A percentile compares a stretch with the other conserved stretches of the same genome.
Evolutionary conservation across 1,140 invertebrate species (phyloP).

Genomic region (Choristoneura fumiferana): DNA sequence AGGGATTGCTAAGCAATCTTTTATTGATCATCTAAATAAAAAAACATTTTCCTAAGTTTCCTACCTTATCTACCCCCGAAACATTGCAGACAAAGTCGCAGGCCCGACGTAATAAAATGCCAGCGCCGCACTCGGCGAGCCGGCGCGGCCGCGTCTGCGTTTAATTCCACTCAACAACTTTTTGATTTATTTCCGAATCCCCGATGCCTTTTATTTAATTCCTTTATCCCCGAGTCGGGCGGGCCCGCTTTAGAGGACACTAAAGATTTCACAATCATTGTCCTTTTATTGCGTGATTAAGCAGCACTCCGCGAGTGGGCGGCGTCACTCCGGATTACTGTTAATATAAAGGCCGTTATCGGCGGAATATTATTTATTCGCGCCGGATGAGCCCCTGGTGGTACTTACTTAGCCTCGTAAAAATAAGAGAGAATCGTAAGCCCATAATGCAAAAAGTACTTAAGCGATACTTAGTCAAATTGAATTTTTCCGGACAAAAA

Average conservation of each 20-base stretch:
- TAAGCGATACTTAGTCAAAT: constrained; percentile 54
- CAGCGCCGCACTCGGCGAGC: no score
- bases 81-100: no score
- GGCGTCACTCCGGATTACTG: constrained; percentile 16
- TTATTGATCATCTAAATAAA: no score
- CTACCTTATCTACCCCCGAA: no score
- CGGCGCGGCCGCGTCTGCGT: no score
- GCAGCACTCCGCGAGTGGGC: not conserved
- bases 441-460: constrained; percentile 47
- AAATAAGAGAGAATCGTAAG: constrained; percentile 42
- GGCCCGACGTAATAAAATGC: no score
- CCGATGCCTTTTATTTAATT: constrained; percentile 1
- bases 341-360: constrained; percentile 32
- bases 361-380: constrained; percentile 34
- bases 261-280: not conserved
- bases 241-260: not conserved
- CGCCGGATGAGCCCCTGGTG: constrained; percentile 19
- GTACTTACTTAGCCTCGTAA: constrained; percentile 25
- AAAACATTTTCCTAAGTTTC: no score
- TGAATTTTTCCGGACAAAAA: constrained; percentile 42
- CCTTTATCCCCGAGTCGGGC: not conserved
- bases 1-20: no score
- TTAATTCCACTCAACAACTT: no score
- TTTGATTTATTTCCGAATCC: not conserved
- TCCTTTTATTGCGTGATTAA: constrained; percentile 6